phyloP scores from a whole-genome alignment of 2,113 vertebrate genomes.

The Lonchura striata region DNA sequence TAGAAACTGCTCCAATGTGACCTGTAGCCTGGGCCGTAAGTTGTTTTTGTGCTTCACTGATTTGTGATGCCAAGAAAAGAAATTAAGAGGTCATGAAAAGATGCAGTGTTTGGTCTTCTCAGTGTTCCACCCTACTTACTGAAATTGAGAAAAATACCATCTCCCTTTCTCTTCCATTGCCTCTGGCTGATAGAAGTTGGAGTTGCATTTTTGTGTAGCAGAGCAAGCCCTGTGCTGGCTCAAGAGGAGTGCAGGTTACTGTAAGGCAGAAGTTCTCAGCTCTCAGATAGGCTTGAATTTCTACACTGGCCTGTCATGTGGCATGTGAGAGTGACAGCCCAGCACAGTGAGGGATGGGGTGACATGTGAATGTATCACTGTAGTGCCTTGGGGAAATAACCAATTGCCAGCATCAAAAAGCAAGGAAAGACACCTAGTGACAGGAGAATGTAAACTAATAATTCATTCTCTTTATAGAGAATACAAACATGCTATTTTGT shows the following conservation, averaged over 20 bases:
- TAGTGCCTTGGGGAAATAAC: conserved; percentile 33
- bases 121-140: not conserved
- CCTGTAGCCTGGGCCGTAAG: not conserved
- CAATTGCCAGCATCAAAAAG: conserved; percentile 57
- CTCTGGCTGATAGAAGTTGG: not conserved
- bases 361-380: conserved; percentile 23
- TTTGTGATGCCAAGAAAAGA: not conserved
- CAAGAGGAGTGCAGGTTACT: not conserved
- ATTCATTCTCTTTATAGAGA: conserved; percentile 59
- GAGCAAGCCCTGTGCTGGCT: not conserved
- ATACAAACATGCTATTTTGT: conserved; percentile 46
- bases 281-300: not conserved
- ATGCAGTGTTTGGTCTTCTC: not conserved
- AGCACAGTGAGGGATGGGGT: not conserved
- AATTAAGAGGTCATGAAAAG: not conserved
- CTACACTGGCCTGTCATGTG: not conserved
- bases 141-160: not conserved
- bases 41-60: not conserved
- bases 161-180: not conserved
- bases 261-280: not conserved
- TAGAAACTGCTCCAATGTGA: not conserved
- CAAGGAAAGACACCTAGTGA: conserved; percentile 16
- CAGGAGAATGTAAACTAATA: conserved; percentile 56
- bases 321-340: conserved; percentile 13
- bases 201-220: not conserved